These are phyloP conservation scores for Mythimna impura DNA, from an alignment of 2,888 invertebrate species.

Conservation along the genomic window DNA sequence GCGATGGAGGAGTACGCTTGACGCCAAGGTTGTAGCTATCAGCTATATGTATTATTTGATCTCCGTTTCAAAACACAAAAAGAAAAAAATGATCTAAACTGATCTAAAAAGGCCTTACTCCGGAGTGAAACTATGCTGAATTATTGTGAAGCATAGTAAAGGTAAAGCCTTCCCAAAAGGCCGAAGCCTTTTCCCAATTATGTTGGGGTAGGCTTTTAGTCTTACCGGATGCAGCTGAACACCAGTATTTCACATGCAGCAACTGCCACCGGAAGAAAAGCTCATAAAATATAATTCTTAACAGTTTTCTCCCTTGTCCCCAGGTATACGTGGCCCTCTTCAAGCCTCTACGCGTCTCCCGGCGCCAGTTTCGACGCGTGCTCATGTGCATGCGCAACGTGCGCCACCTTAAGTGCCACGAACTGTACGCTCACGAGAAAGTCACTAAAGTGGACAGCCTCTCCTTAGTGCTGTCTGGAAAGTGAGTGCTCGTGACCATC, in stretches of 20 bases:
- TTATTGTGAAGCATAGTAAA: background rate
- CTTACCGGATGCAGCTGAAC: background rate
- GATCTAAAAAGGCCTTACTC: background rate
- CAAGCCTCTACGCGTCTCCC: constrained; percentile 94
- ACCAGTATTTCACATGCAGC: background rate
- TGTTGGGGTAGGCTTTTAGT: background rate
- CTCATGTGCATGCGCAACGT: constrained; percentile 95
- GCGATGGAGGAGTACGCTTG: too few species aligned
- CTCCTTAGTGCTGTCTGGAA: constrained; percentile 96
- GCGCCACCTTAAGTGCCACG: constrained; percentile 95
- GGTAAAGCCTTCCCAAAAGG: background rate
- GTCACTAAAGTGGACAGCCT: constrained; percentile 96
- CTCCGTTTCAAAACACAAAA: background rate
- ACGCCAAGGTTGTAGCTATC: too few species aligned
- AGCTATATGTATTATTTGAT: too few species aligned
- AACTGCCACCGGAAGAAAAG: background rate
- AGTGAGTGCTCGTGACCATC: constrained; percentile 90
- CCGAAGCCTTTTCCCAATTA: background rate
- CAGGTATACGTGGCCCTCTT: constrained; percentile 96
- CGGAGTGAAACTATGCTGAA: background rate
- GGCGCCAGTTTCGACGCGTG: constrained; percentile 95
- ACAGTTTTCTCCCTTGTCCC: constrained; percentile 32
- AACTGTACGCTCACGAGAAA: constrained; percentile 96
- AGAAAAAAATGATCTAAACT: background rate
- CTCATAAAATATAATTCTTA: background rate